Evolutionary conservation across 2,113 vertebrate genomes (phyloP).

Genomic region (Pandion haliaetus): DNA sequence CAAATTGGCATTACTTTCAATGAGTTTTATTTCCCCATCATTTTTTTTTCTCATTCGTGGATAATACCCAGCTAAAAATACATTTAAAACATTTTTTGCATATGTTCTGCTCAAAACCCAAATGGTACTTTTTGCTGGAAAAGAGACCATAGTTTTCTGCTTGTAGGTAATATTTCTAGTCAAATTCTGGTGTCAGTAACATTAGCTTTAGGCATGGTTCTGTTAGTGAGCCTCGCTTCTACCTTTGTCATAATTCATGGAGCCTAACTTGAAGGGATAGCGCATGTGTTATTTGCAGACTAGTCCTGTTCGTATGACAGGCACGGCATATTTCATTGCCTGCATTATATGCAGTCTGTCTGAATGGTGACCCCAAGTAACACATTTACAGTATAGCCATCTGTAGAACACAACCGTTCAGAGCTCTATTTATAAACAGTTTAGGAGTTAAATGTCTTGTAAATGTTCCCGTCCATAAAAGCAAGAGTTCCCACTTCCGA

Average conservation of each 20-base stretch:
- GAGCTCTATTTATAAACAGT: background rate
- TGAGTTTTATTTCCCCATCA: background rate
- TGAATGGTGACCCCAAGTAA: background rate
- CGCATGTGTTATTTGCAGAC: background rate
- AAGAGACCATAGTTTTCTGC: background rate
- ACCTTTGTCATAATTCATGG: background rate
- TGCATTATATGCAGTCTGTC: background rate
- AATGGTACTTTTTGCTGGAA: background rate
- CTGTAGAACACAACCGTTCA: background rate
- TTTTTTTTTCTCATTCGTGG: background rate
- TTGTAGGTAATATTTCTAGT: background rate
- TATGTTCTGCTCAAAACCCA: background rate
- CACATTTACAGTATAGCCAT: background rate
- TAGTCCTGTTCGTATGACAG: background rate
- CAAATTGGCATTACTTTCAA: background rate
- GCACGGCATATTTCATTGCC: background rate
- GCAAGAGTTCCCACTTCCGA: background rate
- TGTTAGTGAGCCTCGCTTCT: background rate
- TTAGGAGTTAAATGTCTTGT: background rate
- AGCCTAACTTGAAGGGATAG: background rate
- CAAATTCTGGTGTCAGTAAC: background rate
- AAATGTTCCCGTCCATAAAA: background rate
- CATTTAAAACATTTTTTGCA: accelerated
- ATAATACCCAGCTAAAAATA: background rate
- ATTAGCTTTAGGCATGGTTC: background rate